Evolutionary conservation across 2,888 invertebrate species (phyloP).

Genomic region (Lasioglossum calceatum): DNA sequence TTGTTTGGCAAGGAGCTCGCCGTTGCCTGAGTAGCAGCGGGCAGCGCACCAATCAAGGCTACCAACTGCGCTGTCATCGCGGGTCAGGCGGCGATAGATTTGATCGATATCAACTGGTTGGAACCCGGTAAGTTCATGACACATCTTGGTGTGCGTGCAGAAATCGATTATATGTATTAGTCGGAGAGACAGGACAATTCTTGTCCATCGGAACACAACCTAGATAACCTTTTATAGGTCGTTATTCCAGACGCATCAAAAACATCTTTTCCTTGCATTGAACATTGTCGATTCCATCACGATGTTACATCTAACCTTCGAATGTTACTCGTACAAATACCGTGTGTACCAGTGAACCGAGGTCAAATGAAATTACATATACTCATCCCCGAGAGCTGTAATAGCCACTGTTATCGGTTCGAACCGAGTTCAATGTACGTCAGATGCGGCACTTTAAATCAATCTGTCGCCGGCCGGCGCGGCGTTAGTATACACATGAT

Average conservation of each 20-base stretch:
- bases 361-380: not conserved
- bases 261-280: not conserved
- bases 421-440: conserved; percentile 45
- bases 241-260: not conserved
- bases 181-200: not conserved
- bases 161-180: not conserved
- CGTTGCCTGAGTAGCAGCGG: conserved; percentile 81
- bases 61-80: conserved; percentile 71
- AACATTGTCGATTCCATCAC: not conserved
- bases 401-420: conserved; percentile 33
- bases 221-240: not conserved
- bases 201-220: not conserved
- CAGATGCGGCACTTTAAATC: conserved; percentile 47
- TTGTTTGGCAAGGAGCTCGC: conserved; percentile 81
- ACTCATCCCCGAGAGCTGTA: not conserved
- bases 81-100: conserved; percentile 76
- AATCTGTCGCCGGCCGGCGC: conserved; percentile 32
- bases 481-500: conserved; percentile 23
- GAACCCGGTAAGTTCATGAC: conserved; percentile 74
- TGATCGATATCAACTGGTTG: conserved; percentile 76
- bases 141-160: not conserved
- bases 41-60: conserved; percentile 77
- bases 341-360: not conserved
- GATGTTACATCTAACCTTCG: not conserved
- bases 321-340: not conserved